These are phyloP conservation scores for Chloebia gouldiae DNA, from an alignment of 2,113 vertebrate species.

Conservation along the genomic window DNA sequence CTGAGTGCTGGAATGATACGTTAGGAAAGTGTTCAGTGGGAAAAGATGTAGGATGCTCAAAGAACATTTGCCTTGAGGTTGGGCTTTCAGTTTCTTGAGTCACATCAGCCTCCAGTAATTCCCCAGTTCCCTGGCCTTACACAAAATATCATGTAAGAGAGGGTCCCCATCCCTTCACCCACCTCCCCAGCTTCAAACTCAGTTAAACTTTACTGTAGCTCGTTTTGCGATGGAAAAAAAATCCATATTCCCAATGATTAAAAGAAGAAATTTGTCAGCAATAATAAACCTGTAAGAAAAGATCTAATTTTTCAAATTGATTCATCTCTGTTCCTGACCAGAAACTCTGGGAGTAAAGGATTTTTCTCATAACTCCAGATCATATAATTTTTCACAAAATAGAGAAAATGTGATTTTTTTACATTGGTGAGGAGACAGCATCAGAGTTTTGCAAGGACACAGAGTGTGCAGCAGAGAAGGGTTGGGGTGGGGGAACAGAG, in stretches of 20 bases:
- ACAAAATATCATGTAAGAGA: background rate
- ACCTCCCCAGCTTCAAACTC: background rate
- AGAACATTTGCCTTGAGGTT: background rate
- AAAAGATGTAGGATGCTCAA: background rate
- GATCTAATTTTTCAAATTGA: background rate
- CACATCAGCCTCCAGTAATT: background rate
- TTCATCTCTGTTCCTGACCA: background rate
- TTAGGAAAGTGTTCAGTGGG: background rate
- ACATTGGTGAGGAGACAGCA: background rate
- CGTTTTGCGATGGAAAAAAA: background rate
- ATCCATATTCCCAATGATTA: fast-evolving
- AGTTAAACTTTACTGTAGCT: background rate
- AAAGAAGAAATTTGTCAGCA: background rate
- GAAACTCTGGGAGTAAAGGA: background rate
- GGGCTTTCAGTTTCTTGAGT: background rate
- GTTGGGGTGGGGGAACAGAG: background rate
- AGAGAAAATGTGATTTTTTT: background rate
- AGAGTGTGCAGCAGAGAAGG: background rate
- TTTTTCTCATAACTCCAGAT: background rate
- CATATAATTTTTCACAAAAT: background rate
- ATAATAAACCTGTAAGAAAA: background rate
- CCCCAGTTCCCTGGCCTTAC: background rate
- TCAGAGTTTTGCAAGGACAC: background rate
- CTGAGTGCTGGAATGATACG: background rate
- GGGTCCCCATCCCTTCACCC: background rate